phyloP scores from a whole-genome alignment of 1,140 invertebrate genomes.

The Nebria ingens region DNA sequence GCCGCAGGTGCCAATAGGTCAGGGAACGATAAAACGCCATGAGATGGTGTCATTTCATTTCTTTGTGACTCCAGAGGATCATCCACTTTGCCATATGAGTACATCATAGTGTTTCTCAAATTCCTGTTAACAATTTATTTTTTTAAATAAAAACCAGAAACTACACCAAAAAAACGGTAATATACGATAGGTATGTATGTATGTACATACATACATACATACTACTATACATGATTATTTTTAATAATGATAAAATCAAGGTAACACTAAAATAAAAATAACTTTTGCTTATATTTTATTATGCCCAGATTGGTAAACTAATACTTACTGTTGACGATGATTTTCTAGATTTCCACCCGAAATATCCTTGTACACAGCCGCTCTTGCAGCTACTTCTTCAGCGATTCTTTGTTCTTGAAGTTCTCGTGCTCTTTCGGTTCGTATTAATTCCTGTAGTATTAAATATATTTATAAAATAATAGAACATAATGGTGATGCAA shows the following conservation, averaged over 20 bases:
- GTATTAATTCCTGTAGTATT: slow-evolving; percentile 44
- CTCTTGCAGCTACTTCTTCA: slow-evolving; percentile 49
- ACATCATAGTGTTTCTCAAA: slow-evolving; percentile 20
- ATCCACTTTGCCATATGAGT: slow-evolving; percentile 21
- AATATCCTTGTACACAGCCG: slow-evolving; percentile 43
- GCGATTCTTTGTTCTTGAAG: slow-evolving; percentile 47
- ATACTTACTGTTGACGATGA: slow-evolving; percentile 18
- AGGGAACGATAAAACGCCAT: slow-evolving; percentile 32
- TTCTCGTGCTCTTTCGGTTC: slow-evolving; percentile 54
- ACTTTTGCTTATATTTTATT: background rate
- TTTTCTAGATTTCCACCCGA: slow-evolving; percentile 30
- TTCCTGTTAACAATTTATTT: slow-evolving; percentile 12
- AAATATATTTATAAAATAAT: background rate
- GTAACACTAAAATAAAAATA: background rate
- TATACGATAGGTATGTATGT: slow-evolving; percentile 8
- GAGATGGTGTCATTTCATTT: slow-evolving; percentile 15
- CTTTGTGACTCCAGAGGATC: slow-evolving; percentile 16
- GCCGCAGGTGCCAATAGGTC: slow-evolving; percentile 31
- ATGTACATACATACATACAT: background rate
- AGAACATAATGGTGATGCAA: background rate
- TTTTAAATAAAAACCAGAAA: background rate
- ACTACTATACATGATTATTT: slow-evolving; percentile 9
- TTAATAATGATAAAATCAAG: background rate
- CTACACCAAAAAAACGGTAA: background rate
- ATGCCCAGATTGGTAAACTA: slow-evolving; percentile 1